Percentiles rank a stretch among this genome's conserved stretches.
Conservation (phyloP, 2,797 vertebrate genomes). For the Ctenopoma multispine region DNA sequence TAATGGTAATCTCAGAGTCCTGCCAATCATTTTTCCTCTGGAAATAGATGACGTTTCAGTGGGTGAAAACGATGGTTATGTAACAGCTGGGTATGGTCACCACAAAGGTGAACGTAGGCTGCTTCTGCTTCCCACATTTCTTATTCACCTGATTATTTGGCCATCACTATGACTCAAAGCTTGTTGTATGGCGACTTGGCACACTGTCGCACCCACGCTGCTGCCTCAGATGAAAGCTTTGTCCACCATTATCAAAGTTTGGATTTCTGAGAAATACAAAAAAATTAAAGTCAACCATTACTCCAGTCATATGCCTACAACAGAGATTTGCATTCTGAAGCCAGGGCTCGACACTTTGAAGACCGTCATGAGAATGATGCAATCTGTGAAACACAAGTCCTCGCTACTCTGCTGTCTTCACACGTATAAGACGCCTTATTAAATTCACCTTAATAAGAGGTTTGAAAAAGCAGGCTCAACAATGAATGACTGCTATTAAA, state of each 20-base stretch:
- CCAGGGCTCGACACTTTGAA: conserved; percentile 28
- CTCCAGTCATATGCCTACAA: conserved; percentile 36
- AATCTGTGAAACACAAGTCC: conserved; percentile 48
- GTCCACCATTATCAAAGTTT: conserved; percentile 34
- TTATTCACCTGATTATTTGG: conserved; percentile 60
- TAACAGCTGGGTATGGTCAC: conserved; percentile 41
- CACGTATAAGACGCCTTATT: conserved; percentile 31
- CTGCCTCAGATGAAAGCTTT: conserved; percentile 64
- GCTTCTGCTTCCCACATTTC: conserved; percentile 52
- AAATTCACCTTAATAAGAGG: conserved; percentile 17
- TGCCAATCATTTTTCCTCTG: conserved; percentile 37
- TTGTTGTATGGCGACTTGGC: conserved; percentile 58
- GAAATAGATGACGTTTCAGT: conserved; percentile 1
- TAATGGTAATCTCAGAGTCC: conserved; percentile 13
- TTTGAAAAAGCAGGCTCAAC: neutral
- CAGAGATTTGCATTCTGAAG: conserved; percentile 27
- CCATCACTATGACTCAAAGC: conserved; percentile 63
- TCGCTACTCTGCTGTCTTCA: conserved; percentile 30
- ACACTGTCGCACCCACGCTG: conserved; percentile 49
- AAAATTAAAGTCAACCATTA: neutral
- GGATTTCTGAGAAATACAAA: conserved; percentile 23
- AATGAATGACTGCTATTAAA: conserved; percentile 11
- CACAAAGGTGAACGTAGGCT: conserved; percentile 51
- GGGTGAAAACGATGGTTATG: conserved; percentile 34
- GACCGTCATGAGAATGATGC: conserved; percentile 46